A percentile compares a stretch with the other conserved stretches of the same genome.
Evolutionary conservation across 2,888 invertebrate genomes (phyloP).

Genomic region (Ophion ellenae): DNA sequence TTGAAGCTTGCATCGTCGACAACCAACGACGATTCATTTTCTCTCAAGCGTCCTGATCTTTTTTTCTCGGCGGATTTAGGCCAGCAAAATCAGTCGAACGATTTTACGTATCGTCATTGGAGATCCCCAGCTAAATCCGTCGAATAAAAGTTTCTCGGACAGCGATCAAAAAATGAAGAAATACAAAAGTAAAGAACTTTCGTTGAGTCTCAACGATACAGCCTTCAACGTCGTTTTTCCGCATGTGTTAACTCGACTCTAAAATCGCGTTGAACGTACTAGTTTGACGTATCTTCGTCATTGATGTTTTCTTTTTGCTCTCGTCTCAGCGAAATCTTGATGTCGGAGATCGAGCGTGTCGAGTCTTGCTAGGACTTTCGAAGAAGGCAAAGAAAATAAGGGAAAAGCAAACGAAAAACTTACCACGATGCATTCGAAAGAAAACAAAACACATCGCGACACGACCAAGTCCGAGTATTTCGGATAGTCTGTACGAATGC

Average conservation of each 20-base stretch:
- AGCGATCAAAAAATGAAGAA: too few relatives aligned
- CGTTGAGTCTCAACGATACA: too few relatives aligned
- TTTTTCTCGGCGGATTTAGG: too few relatives aligned
- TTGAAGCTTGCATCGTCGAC: background rate
- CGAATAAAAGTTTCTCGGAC: too few relatives aligned
- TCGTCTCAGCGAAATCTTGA: constrained; percentile 17
- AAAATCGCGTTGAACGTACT: constrained; percentile 8
- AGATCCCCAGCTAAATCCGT: too few relatives aligned
- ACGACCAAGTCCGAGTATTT: constrained; percentile 30
- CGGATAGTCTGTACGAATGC: constrained; percentile 32
- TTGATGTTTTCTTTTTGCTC: constrained; percentile 3
- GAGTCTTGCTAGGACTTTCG: constrained; percentile 1
- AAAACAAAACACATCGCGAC: constrained; percentile 9
- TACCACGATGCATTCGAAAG: background rate
- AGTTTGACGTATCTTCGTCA: constrained; percentile 1
- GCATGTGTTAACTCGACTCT: constrained; percentile 12
- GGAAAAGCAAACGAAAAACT: background rate
- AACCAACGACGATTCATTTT: background rate
- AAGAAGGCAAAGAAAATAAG: background rate
- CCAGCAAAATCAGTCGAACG: too few relatives aligned
- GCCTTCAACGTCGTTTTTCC: background rate
- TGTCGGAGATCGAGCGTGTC: constrained; percentile 29
- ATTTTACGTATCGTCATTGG: too few relatives aligned
- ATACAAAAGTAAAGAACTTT: too few relatives aligned
- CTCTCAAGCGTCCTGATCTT: too few relatives aligned